Percentiles rank a stretch among this genome's conserved stretches.
Evolutionary conservation across 2,797 vertebrate species (phyloP).

Genomic region (Sebastes flavidus): DNA sequence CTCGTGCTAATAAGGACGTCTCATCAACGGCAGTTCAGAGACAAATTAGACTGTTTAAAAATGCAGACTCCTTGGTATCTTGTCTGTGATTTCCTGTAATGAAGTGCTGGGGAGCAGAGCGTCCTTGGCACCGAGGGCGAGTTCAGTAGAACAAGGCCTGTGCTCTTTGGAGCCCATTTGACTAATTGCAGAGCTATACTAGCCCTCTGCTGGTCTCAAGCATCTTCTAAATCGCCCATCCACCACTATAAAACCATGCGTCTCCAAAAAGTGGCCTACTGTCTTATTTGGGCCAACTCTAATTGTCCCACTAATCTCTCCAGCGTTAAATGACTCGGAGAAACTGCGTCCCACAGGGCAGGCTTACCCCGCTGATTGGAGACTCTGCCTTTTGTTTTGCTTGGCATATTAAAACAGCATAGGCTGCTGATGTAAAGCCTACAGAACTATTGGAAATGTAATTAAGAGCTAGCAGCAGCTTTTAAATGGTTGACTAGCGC

Average conservation of each 20-base stretch:
- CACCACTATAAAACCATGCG: conserved; percentile 35
- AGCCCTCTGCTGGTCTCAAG: conserved; percentile 44
- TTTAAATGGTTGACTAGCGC: conserved; percentile 81
- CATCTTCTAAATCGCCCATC: conserved; percentile 50
- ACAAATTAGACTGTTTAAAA: conserved; percentile 67
- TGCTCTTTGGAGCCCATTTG: conserved; percentile 64
- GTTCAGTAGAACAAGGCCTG: conserved; percentile 53
- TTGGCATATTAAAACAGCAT: conserved; percentile 73
- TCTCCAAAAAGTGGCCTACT: conserved; percentile 64
- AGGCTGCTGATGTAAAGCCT: conserved; percentile 68
- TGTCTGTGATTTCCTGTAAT: conserved; percentile 76
- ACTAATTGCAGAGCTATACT: conserved; percentile 60
- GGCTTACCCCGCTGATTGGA: conserved; percentile 68
- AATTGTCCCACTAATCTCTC: conserved; percentile 83
- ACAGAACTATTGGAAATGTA: conserved; percentile 83
- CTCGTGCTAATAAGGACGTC: conserved; percentile 62
- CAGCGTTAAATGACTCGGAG: conserved; percentile 76
- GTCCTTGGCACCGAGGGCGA: conserved; percentile 76
- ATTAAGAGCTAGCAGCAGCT: conserved; percentile 81
- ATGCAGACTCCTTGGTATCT: conserved; percentile 61
- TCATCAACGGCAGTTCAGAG: conserved; percentile 66
- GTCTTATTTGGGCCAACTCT: conserved; percentile 73
- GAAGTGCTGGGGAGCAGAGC: conserved; percentile 59
- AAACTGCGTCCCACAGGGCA: conserved; percentile 70
- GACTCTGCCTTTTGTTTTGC: conserved; percentile 74